Evolutionary conservation across 2,113 vertebrate species (phyloP).

Genomic region (Rhagologus leucostigma): DNA sequence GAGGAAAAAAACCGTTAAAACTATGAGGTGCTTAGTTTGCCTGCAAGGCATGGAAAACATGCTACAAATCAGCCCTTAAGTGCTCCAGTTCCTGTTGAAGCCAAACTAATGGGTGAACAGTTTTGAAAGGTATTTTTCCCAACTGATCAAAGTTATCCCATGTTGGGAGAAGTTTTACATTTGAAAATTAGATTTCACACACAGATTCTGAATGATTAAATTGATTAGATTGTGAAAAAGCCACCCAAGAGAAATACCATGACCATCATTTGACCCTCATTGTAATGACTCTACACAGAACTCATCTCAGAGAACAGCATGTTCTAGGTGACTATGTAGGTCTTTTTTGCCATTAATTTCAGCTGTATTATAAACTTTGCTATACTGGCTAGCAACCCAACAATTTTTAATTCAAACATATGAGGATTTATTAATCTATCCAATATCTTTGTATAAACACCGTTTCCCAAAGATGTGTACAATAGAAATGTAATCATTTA

Average conservation of each 20-base stretch:
- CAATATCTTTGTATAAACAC: conserved; percentile 19
- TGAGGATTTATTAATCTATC: background rate
- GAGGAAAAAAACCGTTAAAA: background rate
- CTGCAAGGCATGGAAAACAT: background rate
- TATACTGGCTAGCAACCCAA: background rate
- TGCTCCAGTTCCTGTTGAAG: background rate
- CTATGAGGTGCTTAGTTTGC: background rate
- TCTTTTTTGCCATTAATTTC: background rate
- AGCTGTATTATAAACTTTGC: background rate
- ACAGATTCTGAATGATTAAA: background rate
- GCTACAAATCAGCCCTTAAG: background rate
- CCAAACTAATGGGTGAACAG: background rate
- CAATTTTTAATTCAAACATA: background rate
- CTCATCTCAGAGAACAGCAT: background rate
- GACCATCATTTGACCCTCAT: background rate
- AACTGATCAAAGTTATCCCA: background rate
- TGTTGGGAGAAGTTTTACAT: background rate
- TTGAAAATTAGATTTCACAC: background rate
- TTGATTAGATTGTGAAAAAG: background rate
- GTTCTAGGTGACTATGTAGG: background rate
- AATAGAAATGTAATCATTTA: background rate
- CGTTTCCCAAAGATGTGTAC: background rate
- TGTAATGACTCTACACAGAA: background rate
- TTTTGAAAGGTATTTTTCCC: background rate
- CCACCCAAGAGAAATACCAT: background rate